These are phyloP conservation scores for Merodon equestris DNA, from an alignment of 2,888 invertebrate species.

Conservation along the genomic window DNA sequence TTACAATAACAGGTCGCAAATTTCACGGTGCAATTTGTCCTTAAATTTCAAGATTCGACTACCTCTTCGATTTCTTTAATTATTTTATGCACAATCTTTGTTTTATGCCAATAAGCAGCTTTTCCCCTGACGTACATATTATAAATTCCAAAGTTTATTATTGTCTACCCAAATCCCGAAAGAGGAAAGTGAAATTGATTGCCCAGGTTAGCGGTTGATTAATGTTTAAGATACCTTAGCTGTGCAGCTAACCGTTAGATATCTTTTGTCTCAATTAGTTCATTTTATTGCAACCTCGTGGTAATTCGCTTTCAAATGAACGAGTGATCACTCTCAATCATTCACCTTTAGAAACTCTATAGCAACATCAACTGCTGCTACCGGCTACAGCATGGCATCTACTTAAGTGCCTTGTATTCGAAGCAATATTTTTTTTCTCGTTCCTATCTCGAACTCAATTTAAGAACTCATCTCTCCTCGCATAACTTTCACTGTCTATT, in stretches of 20 bases:
- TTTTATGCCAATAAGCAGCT: too few relatives aligned
- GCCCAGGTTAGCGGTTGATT: constrained; percentile 9
- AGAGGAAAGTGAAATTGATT: constrained; percentile 42
- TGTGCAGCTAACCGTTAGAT: not conserved
- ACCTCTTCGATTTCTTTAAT: too few relatives aligned
- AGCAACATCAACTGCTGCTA: not conserved
- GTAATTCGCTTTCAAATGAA: constrained; percentile 16
- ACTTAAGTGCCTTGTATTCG: constrained; percentile 8
- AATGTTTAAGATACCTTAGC: constrained; percentile 3
- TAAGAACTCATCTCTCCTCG: constrained; percentile 31
- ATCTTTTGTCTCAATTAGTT: constrained; percentile 16
- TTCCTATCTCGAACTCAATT: too few relatives aligned
- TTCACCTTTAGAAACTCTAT: not conserved
- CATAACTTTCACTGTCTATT: constrained; percentile 39
- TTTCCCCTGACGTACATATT: too few relatives aligned
- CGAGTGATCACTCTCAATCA: constrained; percentile 23
- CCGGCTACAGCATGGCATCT: constrained; percentile 1
- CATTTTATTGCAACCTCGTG: constrained; percentile 32
- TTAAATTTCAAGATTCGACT: too few relatives aligned
- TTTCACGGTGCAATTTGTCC: too few relatives aligned
- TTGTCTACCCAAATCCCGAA: not conserved
- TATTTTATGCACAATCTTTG: too few relatives aligned
- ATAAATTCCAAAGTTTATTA: too few relatives aligned
- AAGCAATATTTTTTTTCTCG: constrained; percentile 9
- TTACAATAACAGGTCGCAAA: too few relatives aligned